Evolutionary conservation across 1,140 invertebrate species (phyloP).

Genomic region (Medauroidea extradentata): DNA sequence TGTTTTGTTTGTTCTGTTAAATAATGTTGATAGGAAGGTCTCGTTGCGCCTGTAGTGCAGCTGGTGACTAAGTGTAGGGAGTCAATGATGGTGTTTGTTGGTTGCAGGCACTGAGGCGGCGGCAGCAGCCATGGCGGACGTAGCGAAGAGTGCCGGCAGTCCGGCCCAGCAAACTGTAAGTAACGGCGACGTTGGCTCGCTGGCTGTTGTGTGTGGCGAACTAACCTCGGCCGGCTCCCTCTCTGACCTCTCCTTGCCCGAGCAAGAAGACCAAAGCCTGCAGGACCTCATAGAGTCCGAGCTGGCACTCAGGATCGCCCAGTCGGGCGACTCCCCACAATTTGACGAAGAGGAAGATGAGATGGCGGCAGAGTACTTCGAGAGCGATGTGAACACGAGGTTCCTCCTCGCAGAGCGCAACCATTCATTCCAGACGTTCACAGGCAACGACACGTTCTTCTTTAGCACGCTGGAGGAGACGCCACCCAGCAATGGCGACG

Average conservation of each 20-base stretch:
- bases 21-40: too few relatives aligned
- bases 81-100: background rate
- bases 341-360: background rate
- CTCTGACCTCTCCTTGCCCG: background rate
- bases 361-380: background rate
- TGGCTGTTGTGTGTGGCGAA: conserved; percentile 1
- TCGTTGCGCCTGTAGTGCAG: too few relatives aligned
- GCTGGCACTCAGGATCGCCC: conserved; percentile 12
- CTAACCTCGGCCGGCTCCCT: background rate
- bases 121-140: conserved; percentile 1
- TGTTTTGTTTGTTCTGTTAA: too few relatives aligned
- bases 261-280: conserved; percentile 15
- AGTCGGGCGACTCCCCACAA: background rate
- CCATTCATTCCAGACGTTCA: conserved; percentile 3
- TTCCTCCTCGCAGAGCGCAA: conserved; percentile 3
- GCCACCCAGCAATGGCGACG: background rate
- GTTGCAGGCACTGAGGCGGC: background rate
- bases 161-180: background rate
- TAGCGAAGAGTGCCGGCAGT: background rate
- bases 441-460: conserved; percentile 4
- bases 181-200: background rate
- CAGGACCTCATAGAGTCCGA: conserved; percentile 26
- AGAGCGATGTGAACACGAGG: background rate
- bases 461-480: conserved; percentile 4
- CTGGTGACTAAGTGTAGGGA: too few relatives aligned